Percentiles rank a stretch among this genome's conserved stretches.
These are phyloP conservation scores for Lordiphosa collinella DNA, from an alignment of 1,140 invertebrate species.

Conservation along the genomic window DNA sequence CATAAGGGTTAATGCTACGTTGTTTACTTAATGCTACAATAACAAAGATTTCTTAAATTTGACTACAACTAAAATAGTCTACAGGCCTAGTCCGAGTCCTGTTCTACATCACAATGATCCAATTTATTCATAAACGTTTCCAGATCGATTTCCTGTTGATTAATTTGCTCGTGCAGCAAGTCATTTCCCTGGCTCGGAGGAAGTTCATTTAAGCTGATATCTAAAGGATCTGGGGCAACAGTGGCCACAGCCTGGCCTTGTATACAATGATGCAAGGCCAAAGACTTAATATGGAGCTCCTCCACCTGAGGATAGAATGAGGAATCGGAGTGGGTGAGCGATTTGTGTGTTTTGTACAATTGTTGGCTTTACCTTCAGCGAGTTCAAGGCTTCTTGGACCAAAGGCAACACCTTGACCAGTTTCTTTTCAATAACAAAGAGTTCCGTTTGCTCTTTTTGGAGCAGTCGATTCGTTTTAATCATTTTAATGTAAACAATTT, in stretches of 20 bases:
- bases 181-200: background rate
- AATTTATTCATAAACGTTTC: conserved; percentile 8
- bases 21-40: too few relatives aligned
- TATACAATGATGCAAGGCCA: conserved; percentile 9
- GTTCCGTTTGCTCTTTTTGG: conserved; percentile 45
- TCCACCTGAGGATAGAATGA: conserved; percentile 37
- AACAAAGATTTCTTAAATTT: too few relatives aligned
- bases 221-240: conserved; percentile 1
- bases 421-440: conserved; percentile 45
- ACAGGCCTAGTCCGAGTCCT: conserved; percentile 39
- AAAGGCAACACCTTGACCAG: conserved; percentile 33
- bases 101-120: conserved; percentile 32
- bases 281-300: conserved; percentile 54
- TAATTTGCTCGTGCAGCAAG: conserved; percentile 24
- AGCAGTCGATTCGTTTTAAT: conserved; percentile 38
- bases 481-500: conserved; percentile 25
- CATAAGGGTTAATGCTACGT: background rate
- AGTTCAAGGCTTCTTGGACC: conserved; percentile 52
- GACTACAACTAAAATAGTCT: conserved; percentile 8
- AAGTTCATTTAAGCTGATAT: background rate
- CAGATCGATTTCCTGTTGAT: conserved; percentile 43
- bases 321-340: too few relatives aligned
- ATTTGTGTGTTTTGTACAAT: too few relatives aligned
- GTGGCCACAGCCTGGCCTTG: background rate
- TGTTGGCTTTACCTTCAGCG: conserved; percentile 33